These are phyloP conservation scores for Nothura maculosa DNA, from an alignment of 2,797 vertebrate species.

Conservation along the genomic window DNA sequence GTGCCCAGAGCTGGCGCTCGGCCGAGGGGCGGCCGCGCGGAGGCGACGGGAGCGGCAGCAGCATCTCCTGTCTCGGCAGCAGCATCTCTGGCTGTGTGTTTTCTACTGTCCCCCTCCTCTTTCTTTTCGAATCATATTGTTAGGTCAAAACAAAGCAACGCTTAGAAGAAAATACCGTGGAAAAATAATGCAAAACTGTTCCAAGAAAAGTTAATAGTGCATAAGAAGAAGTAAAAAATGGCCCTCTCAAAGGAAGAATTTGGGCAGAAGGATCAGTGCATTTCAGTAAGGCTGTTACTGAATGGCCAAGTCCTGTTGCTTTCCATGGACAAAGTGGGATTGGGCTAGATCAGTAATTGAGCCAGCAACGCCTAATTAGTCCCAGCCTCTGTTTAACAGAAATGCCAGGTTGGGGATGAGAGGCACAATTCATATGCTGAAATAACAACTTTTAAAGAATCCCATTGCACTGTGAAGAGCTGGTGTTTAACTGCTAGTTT, in stretches of 20 bases:
- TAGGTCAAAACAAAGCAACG: not conserved
- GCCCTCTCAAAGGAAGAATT: not conserved
- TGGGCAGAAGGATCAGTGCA: not conserved
- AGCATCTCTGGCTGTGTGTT: not conserved
- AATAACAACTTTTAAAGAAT: slow-evolving; percentile 19
- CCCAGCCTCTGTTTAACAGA: not conserved
- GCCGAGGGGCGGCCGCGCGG: not conserved
- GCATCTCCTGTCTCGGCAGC: not conserved
- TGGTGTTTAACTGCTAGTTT: slow-evolving; percentile 7
- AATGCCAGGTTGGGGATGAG: not conserved
- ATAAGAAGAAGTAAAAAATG: slow-evolving; percentile 18
- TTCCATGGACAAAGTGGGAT: not conserved
- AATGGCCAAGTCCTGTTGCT: not conserved
- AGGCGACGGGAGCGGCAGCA: not conserved
- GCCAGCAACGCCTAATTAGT: not conserved
- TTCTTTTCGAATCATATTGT: not conserved
- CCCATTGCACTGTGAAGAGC: not conserved
- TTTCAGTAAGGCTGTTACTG: not conserved
- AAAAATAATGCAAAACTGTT: not conserved
- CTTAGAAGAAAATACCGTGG: not conserved
- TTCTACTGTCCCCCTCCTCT: not conserved
- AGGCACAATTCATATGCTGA: not conserved
- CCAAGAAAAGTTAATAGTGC: not conserved
- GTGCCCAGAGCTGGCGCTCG: not conserved
- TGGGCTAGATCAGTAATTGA: not conserved